phyloP scores from a whole-genome alignment of 2,888 invertebrate species.

The Caenorhabditis panamensis region DNA sequence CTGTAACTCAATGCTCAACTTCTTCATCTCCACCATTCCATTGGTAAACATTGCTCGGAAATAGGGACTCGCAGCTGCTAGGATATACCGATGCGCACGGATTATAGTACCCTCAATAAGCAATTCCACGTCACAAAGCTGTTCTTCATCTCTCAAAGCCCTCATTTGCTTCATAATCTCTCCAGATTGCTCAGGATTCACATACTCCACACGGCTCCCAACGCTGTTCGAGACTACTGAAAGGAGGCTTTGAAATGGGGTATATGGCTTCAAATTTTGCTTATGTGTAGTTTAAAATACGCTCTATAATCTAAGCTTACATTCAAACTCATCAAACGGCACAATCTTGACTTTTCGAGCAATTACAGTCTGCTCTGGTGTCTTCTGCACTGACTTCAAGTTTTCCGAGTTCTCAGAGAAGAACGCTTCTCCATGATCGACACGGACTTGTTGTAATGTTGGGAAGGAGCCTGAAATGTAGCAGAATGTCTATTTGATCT shows the following conservation, averaged over 20 bases:
- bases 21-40: slow-evolving; percentile 79
- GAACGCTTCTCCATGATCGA: slow-evolving; percentile 25
- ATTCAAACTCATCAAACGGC: slow-evolving; percentile 57
- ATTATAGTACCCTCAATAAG: slow-evolving; percentile 70
- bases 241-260: too few relatives aligned
- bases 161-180: slow-evolving; percentile 58
- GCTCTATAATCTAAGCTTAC: slow-evolving; percentile 11
- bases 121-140: slow-evolving; percentile 74
- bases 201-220: slow-evolving; percentile 41
- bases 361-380: background rate
- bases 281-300: too few relatives aligned
- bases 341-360: slow-evolving; percentile 11
- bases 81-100: slow-evolving; percentile 82
- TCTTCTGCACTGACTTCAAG: background rate
- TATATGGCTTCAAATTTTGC: too few relatives aligned
- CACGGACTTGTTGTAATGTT: slow-evolving; percentile 30
- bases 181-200: slow-evolving; percentile 39
- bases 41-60: slow-evolving; percentile 83
- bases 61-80: slow-evolving; percentile 83
- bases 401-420: slow-evolving; percentile 6
- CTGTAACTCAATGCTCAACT: slow-evolving; percentile 58
- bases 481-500: background rate
- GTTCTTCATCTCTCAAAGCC: slow-evolving; percentile 60
- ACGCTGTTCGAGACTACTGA: slow-evolving; percentile 42
- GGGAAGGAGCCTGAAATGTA: slow-evolving; percentile 42